Conservation (phyloP, 1,140 invertebrate genomes). For the Aporrectodea caliginosa region DNA sequence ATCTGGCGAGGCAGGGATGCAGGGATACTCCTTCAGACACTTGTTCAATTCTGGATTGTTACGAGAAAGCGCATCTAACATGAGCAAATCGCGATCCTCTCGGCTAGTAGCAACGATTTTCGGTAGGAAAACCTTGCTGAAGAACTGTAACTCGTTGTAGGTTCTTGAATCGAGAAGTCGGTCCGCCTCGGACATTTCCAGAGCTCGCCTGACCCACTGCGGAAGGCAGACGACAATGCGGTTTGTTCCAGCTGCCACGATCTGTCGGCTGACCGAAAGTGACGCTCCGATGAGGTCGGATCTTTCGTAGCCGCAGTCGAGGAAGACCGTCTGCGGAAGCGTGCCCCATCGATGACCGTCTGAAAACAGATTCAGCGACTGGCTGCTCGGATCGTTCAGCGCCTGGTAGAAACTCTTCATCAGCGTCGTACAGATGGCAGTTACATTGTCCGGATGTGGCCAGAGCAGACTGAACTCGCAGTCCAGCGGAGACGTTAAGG, state of each 20-base stretch:
- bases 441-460: not conserved
- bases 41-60: slow-evolving; percentile 2
- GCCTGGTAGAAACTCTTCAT: slow-evolving; percentile 20
- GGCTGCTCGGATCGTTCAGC: not conserved
- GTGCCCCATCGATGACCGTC: slow-evolving; percentile 20
- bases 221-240: slow-evolving; percentile 24
- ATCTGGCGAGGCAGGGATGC: slow-evolving; percentile 33
- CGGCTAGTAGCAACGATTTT: slow-evolving; percentile 6
- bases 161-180: not conserved
- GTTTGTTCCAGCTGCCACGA: slow-evolving; percentile 1
- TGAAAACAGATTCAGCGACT: slow-evolving; percentile 13
- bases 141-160: slow-evolving; percentile 23
- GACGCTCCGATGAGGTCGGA: not conserved
- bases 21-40: slow-evolving; percentile 22
- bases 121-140: slow-evolving; percentile 31
- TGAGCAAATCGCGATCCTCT: slow-evolving; percentile 16
- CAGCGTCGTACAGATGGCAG: slow-evolving; percentile 1
- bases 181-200: not conserved
- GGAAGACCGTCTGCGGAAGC: slow-evolving; percentile 4
- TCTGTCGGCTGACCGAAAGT: not conserved
- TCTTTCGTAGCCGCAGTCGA: slow-evolving; percentile 11
- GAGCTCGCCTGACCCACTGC: not conserved
- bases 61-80: slow-evolving; percentile 26
- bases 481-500: not conserved
- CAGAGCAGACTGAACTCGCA: slow-evolving; percentile 24